Base-by-base conservation (phyloP, 2,888 invertebrate species). In the Sylvicola fuscatus region DNA sequence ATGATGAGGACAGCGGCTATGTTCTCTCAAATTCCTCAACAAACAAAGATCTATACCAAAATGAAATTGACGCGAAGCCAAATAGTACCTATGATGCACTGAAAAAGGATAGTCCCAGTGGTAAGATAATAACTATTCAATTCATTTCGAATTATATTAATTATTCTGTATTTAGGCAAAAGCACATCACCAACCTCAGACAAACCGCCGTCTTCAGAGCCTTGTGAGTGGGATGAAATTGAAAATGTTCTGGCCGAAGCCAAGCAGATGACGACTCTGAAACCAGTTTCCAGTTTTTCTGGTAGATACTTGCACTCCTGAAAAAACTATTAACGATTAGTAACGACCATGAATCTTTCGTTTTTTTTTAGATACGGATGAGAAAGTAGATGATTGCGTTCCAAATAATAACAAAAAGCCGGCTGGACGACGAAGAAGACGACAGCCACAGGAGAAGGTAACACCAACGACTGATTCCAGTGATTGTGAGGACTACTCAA, bases 201-300 rank as follows among this genome's bases (percentile, higher is more conserved):
- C 21, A 46, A 46, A 29, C 14, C 39, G 13, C 38, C 40, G 4
- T 21, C 21, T 8, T 38, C 33, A 11, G 41, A 35, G 26, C 21
- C 35, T 26, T 32, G 35, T 30, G 32, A 35, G 28, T 33, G 32
- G 10, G 38, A 35, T 26, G 35, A 32, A 47, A 47, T 69, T 38
- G 62, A 68, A 45, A 61, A 62, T 47, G 65, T 64, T 7, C 60
- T 70, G 36, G 66, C 65, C 6, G 67, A 65, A 45, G 68, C 61
- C 21, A 59, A 61, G 41, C 60, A 52, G 35, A 39, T 37, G 35
- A 39, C 33, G 14, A 35, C 33, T 28, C 13, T 39, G 7, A 37
- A 39, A 31, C 40, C 39, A 11, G 34, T 43, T 3, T 41, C 41
- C 5, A 40, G 40, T 27, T 33, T 40, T 35, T 51, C 45, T 5